These are phyloP conservation scores for Coptotermes formosanus DNA, from an alignment of 1,140 invertebrate genomes.

Conservation along the genomic window DNA sequence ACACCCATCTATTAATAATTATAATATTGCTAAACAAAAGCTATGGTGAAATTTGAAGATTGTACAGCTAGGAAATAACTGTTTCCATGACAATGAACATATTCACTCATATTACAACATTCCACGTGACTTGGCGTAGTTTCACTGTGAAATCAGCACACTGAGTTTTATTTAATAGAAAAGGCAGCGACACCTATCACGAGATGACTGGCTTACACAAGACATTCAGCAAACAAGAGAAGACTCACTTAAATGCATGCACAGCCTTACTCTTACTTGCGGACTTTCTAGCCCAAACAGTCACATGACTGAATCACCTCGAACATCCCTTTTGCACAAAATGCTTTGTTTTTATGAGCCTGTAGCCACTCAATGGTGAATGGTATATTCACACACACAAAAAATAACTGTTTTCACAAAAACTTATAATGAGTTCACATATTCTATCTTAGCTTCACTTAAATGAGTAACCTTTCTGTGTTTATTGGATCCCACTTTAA, in stretches of 20 bases:
- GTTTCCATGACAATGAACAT: background rate
- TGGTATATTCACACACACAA: constrained; percentile 27
- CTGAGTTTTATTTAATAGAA: constrained; percentile 1
- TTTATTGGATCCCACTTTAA: constrained; percentile 12
- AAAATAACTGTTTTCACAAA: constrained; percentile 27
- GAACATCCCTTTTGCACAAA: background rate
- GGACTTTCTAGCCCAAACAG: background rate
- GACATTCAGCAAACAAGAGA: background rate
- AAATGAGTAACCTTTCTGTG: background rate
- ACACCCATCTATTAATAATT: background rate
- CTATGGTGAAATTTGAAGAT: background rate
- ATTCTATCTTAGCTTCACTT: background rate
- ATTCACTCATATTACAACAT: background rate
- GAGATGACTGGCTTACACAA: background rate
- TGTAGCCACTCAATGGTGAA: constrained; percentile 5
- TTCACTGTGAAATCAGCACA: constrained; percentile 23
- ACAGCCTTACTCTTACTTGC: background rate
- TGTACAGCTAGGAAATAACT: background rate
- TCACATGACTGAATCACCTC: background rate
- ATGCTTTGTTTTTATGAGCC: background rate
- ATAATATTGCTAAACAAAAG: background rate
- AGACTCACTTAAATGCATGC: background rate
- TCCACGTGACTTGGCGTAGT: background rate
- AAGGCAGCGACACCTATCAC: constrained; percentile 9
- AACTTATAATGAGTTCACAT: constrained; percentile 6